phyloP scores from a whole-genome alignment of 1,140 invertebrate species.

The Dolichoris vasculosae region DNA sequence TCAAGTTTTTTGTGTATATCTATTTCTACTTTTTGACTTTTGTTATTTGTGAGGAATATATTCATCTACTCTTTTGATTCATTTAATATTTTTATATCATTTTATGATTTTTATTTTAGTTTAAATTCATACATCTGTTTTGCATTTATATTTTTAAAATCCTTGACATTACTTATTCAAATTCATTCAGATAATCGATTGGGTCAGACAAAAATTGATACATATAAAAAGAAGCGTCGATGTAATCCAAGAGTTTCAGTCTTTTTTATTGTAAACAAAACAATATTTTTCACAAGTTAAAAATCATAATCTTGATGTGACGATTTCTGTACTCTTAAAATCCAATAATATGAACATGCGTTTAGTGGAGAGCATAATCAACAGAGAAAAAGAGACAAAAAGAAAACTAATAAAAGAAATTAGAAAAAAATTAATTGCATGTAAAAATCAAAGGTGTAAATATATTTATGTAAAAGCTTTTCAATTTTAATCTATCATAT shows the following conservation, averaged over 20 bases:
- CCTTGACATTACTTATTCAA: background rate
- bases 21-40: background rate
- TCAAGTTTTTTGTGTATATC: background rate
- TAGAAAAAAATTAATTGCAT: background rate
- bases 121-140: background rate
- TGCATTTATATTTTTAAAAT: background rate
- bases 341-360: constrained; percentile 21
- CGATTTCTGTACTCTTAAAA: background rate
- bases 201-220: background rate
- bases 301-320: background rate
- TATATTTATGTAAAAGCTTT: background rate
- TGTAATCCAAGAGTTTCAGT: background rate
- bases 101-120: background rate
- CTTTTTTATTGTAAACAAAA: background rate
- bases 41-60: background rate
- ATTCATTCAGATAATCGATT: constrained; percentile 8
- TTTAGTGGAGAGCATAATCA: constrained; percentile 39
- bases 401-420: background rate
- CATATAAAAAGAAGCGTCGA: constrained; percentile 37
- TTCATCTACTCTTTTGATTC: background rate
- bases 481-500: background rate
- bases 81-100: background rate
- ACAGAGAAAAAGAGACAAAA: constrained; percentile 11
- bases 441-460: no score
- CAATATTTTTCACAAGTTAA: background rate